phyloP scores from a whole-genome alignment of 2,888 invertebrate genomes.

The Drosophila planitibia region DNA sequence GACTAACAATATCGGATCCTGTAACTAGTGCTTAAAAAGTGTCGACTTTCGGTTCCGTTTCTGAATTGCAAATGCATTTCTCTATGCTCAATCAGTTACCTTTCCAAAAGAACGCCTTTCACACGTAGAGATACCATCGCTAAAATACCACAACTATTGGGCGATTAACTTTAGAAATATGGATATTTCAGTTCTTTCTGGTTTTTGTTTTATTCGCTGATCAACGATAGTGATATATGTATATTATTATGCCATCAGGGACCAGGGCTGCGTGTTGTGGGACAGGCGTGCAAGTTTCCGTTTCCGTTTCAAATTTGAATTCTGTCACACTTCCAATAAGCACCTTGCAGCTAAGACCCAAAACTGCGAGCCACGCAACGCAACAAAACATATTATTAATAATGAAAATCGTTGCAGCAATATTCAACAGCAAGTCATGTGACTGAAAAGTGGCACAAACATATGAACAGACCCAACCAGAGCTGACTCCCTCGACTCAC shows the following conservation, averaged over 20 bases:
- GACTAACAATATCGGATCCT: no score
- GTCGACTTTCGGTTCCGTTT: no score
- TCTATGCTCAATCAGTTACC: not conserved
- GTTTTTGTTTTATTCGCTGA: not conserved
- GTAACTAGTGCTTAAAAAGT: no score
- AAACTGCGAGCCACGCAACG: conserved; percentile 59
- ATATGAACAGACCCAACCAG: conserved; percentile 4
- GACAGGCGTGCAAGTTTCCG: conserved; percentile 66
- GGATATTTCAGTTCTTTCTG: not conserved
- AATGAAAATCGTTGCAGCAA: conserved; percentile 22
- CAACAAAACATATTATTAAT: conserved; percentile 67
- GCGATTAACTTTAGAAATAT: not conserved
- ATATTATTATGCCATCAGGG: conserved; percentile 40
- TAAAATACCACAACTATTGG: not conserved
- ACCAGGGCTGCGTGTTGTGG: conserved; percentile 58
- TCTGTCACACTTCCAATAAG: conserved; percentile 76
- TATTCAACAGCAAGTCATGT: conserved; percentile 67
- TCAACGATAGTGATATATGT: conserved; percentile 31
- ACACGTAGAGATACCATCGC: not conserved
- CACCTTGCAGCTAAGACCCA: conserved; percentile 50
- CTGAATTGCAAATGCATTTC: not conserved
- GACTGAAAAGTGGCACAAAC: conserved; percentile 74
- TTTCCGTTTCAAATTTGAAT: conserved; percentile 78
- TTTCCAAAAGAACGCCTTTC: not conserved
- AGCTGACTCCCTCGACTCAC: not conserved